Conservation (phyloP, 2,888 invertebrate species). For the Tetragonula carbonaria region DNA sequence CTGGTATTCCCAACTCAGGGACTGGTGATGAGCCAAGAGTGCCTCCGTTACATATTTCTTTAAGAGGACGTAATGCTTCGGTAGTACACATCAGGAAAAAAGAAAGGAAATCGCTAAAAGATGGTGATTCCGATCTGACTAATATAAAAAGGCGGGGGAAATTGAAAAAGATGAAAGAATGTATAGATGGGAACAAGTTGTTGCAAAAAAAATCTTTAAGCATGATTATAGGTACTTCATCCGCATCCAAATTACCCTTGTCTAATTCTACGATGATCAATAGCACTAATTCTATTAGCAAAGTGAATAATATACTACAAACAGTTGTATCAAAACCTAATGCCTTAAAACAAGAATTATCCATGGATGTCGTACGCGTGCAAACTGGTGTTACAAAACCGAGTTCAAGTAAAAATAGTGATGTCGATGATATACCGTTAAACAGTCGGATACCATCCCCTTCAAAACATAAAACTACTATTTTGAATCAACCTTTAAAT, state of each 20-base stretch:
- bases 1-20: constrained; percentile 77
- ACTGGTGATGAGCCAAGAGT: constrained; percentile 90
- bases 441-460: constrained; percentile 83
- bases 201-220: constrained; percentile 81
- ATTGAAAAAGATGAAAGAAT: constrained; percentile 86
- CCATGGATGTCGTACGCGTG: constrained; percentile 71
- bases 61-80: constrained; percentile 92
- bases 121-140: constrained; percentile 82
- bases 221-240: constrained; percentile 79
- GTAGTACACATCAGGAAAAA: constrained; percentile 93
- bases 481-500: constrained; percentile 76
- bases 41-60: constrained; percentile 94
- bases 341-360: constrained; percentile 80
- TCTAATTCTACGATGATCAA: constrained; percentile 79
- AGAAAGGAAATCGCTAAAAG: constrained; percentile 86
- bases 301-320: constrained; percentile 80
- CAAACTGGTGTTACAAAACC: constrained; percentile 74
- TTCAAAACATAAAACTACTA: constrained; percentile 78
- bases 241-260: constrained; percentile 79
- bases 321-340: constrained; percentile 79
- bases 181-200: constrained; percentile 80
- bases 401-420: constrained; percentile 78
- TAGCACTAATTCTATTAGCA: constrained; percentile 77
- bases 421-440: constrained; percentile 82
- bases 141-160: constrained; percentile 83